Conservation (phyloP, 2,797 vertebrate genomes). For the Micropoecilia bifurca region DNA sequence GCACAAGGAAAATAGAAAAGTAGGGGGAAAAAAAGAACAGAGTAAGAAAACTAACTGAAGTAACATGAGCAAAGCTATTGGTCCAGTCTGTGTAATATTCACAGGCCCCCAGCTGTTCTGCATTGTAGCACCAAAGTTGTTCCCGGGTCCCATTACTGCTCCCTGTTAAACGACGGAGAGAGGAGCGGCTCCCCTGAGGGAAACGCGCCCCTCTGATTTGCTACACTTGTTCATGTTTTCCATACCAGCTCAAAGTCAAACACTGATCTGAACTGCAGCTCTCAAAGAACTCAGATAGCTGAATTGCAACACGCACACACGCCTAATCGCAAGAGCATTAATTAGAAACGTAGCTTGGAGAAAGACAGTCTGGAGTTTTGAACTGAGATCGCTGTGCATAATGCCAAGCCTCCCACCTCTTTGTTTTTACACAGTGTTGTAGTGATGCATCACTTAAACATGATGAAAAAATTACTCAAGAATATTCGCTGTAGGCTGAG, state of each 20-base stretch:
- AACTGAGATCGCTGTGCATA: conserved; percentile 15
- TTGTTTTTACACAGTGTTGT: conserved; percentile 38
- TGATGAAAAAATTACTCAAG: not conserved
- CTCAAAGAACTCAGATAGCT: conserved; percentile 14
- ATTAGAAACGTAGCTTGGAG: not conserved
- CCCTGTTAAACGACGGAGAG: not conserved
- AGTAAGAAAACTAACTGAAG: conserved; percentile 15
- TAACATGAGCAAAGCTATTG: conserved; percentile 46
- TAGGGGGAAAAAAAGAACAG: conserved; percentile 22
- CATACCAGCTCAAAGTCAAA: not conserved
- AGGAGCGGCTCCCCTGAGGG: not conserved
- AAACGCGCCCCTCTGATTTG: conserved; percentile 36
- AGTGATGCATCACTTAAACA: conserved; percentile 20
- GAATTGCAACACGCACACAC: conserved; percentile 1
- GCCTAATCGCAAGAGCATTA: not conserved
- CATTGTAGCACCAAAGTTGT: conserved; percentile 55
- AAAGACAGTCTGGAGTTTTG: not conserved
- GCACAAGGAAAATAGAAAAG: conserved; percentile 31
- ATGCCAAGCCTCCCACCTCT: conserved; percentile 16
- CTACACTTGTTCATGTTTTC: conserved; percentile 36
- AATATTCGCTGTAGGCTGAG: not conserved
- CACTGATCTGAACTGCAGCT: conserved; percentile 1
- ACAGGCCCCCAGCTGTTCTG: conserved; percentile 35
- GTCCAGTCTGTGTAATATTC: conserved; percentile 64
- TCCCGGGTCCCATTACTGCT: conserved; percentile 30